These are phyloP conservation scores for Ochropacha duplaris DNA, from an alignment of 2,888 invertebrate genomes.

Conservation along the genomic window DNA sequence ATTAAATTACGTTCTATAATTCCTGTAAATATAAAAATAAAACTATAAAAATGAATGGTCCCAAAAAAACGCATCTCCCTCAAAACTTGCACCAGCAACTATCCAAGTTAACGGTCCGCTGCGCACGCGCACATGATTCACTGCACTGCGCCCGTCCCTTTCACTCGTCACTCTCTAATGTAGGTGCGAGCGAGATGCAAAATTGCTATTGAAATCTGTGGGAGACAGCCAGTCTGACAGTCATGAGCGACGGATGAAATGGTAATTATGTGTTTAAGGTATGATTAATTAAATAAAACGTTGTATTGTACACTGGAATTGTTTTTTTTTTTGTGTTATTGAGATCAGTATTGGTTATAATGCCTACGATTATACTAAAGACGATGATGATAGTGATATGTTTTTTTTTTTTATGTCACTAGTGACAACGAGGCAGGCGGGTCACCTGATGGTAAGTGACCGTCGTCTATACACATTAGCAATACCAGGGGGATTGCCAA, in stretches of 20 bases:
- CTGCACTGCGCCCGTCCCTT: constrained; percentile 38
- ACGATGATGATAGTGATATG: no score
- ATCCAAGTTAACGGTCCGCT: constrained; percentile 53
- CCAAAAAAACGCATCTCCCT: constrained; percentile 14
- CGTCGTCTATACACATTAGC: no score
- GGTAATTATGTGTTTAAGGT: constrained; percentile 42
- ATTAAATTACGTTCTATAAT: no score
- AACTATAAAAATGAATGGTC: constrained; percentile 11
- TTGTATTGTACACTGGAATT: constrained; percentile 16
- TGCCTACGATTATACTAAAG: background rate
- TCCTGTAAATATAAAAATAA: constrained; percentile 5
- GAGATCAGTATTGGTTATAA: background rate
- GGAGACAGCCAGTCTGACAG: constrained; percentile 52
- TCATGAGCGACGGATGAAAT: constrained; percentile 43
- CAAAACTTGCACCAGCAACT: constrained; percentile 30
- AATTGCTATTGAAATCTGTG: constrained; percentile 65
- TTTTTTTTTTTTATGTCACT: no score
- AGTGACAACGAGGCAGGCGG: no score
- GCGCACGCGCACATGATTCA: constrained; percentile 56
- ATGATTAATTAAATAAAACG: constrained; percentile 53
- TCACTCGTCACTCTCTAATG: constrained; percentile 18
- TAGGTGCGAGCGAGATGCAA: constrained; percentile 39
- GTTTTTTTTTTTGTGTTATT: background rate
- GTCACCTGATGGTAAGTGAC: no score
- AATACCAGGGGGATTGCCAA: no score